These are phyloP conservation scores for Stenchaetothrips biformis DNA, from an alignment of 2,888 invertebrate genomes.

Conservation along the genomic window DNA sequence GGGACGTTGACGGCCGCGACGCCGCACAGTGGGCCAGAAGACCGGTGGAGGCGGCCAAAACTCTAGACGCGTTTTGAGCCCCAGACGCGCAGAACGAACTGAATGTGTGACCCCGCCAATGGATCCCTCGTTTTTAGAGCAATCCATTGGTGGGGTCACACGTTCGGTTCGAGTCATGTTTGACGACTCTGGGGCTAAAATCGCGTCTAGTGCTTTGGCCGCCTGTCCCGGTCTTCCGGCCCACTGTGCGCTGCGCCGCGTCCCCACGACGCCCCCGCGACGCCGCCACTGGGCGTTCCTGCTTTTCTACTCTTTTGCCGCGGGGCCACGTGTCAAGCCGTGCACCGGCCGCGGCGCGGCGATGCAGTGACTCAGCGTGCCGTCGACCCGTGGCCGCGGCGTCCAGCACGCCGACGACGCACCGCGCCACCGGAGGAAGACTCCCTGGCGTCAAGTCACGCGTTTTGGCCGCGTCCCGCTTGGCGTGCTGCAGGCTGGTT, in stretches of 20 bases:
- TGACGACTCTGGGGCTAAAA: too few relatives aligned
- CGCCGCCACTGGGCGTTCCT: too few relatives aligned
- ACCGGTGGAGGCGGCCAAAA: not conserved
- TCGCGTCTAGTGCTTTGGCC: too few relatives aligned
- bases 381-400: slow-evolving; percentile 28
- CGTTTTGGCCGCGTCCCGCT: too few relatives aligned
- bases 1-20: not conserved
- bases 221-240: too few relatives aligned
- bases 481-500: not conserved
- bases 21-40: not conserved
- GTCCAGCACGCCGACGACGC: slow-evolving; percentile 29
- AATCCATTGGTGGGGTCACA: too few relatives aligned
- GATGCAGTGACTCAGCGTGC: not conserved
- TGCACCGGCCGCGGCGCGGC: not conserved
- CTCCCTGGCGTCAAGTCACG: too few relatives aligned
- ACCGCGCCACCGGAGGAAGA: not conserved
- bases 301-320: not conserved
- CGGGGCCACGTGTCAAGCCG: not conserved
- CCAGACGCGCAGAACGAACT: too few relatives aligned
- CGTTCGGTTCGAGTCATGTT: too few relatives aligned
- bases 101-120: too few relatives aligned
- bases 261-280: not conserved
- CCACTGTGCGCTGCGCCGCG: not conserved
- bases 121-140: too few relatives aligned
- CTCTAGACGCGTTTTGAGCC: too few relatives aligned